These are phyloP conservation scores for Dryadula phaetusa DNA, from an alignment of 2,888 invertebrate genomes.

Conservation along the genomic window DNA sequence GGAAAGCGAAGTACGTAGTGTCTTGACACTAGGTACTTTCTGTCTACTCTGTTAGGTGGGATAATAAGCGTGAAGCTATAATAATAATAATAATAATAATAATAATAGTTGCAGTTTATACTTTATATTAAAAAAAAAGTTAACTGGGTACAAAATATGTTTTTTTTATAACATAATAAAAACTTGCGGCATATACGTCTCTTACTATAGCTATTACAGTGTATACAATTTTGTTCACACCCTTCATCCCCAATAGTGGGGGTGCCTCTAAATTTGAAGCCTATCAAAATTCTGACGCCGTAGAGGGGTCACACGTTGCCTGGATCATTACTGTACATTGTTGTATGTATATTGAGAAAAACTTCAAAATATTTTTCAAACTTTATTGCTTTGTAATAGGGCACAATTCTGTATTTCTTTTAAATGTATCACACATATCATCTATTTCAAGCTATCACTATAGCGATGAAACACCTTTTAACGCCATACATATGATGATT, in stretches of 20 bases:
- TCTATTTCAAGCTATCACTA: too few relatives aligned
- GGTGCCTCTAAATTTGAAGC: constrained; percentile 50
- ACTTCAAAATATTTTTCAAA: constrained; percentile 33
- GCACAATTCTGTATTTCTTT: constrained; percentile 16
- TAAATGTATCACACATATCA: background rate
- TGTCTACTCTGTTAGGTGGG: too few relatives aligned
- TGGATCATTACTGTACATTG: constrained; percentile 69
- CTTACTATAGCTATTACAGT: constrained; percentile 40
- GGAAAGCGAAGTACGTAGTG: too few relatives aligned
- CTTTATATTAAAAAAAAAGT: background rate
- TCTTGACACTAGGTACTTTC: too few relatives aligned
- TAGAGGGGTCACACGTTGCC: constrained; percentile 61
- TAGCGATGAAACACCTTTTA: too few relatives aligned
- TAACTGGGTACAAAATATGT: constrained; percentile 3
- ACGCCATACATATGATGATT: too few relatives aligned
- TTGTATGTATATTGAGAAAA: constrained; percentile 40
- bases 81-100: too few relatives aligned
- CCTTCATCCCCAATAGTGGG: constrained; percentile 46
- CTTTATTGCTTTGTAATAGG: constrained; percentile 28
- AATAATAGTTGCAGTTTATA: too few relatives aligned
- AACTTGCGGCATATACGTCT: constrained; percentile 32
- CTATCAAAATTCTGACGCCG: constrained; percentile 74
- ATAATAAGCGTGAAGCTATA: too few relatives aligned
- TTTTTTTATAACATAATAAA: constrained; percentile 35
- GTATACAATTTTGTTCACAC: constrained; percentile 53